Evolutionary conservation across 2,113 vertebrate species (phyloP), one percentile per base, ranked within the genome.

Genomic region (Vicugna pacos): DNA sequence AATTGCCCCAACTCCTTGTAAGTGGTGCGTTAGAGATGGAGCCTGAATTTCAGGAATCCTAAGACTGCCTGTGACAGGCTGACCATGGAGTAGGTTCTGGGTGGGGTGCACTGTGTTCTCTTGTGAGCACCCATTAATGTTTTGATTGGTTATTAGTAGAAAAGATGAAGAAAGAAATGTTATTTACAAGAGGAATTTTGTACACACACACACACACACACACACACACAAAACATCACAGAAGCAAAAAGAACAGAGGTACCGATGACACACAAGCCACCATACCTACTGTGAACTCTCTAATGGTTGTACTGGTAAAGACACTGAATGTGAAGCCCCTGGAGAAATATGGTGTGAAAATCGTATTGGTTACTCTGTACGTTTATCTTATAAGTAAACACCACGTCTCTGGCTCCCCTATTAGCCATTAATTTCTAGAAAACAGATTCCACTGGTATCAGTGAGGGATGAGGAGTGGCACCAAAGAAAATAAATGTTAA

Each of bases 391-490:
- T 48, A 65, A 80, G 42, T 52, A 93, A 86, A 52, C 20, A 65
- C 8, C 42, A 54, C 28, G 13, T 52, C 69, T 94, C 60, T 3
- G 67, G 80, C 20, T 77, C 19, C 26, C 67, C 52, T 24, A 12
- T 56, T 89, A 76, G 30, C 38, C 76, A 10, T 73, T 91, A 28
- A 58, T 85, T 76, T 89, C 7, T 62, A 77, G 92, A 93, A 93
- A 72, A 64, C 60, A 75, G 30, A 62, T 87, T 38, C 72, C 22
- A 46, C 4, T 13, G 15, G 8, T 32, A 32, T 88, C 58, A 69
- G 15, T 48, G 65, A 38, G 19, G 35, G 5, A 50, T 32, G 10
- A 65, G 9, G 20, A 35, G 11, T 16, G 54, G 7, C 52, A 79
- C 19, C 52, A 80, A 24, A 89, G 60, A 89, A 92, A 73, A 92